Evolutionary conservation across 2,888 invertebrate genomes (phyloP), one percentile per base, ranked within the genome.

Genomic region (Caenorhabditis macrosperma): DNA sequence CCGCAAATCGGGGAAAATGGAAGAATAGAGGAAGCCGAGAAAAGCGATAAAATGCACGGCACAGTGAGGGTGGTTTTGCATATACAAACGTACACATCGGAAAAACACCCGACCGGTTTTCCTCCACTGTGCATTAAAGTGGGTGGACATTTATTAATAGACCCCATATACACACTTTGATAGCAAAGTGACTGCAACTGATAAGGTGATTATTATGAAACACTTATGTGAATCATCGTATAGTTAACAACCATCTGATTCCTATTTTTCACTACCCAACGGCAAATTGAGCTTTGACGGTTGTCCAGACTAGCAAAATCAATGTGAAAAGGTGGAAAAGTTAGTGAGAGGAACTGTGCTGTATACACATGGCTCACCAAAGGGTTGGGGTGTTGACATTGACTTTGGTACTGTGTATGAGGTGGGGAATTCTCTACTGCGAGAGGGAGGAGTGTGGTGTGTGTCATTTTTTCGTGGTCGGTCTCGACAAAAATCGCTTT

Each of bases 371-470:
- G 59, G 72, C 63, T 63, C 61, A 55, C 28, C 6, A 28, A 33
- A 10, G 28, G 26, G 46, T 6, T 35, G 59, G 74, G 48, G 59
- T 74, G 59, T 74, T 74, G 74, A 72, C 72, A 63, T 64, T 71
- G 71, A 72, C 72, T 72, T 72, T 72, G 57, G 72, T 72, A 72
- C 61, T 57, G 72, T 63, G 60, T 71, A 57, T 69, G 52, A 28
- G 3, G 48, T n/a, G 26, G 28, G 52, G 28, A 33, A 33, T 12
- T 17, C 33, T 33, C 44, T 44, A n/a, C 20, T 38, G n/a, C 9
- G 30, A 54, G 52, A 28, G 5, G 24, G n/a, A 9, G n/a, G 26
- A 24, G 26, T 48, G 20, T 46, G 10, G 10, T 24, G 17, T 38
- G 22, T 35, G 38, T 38, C 57, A 17, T 24, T 57, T 38, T 57